Evolutionary conservation across 2,888 invertebrate genomes (phyloP).

Genomic region (Argyresthia albistria): DNA sequence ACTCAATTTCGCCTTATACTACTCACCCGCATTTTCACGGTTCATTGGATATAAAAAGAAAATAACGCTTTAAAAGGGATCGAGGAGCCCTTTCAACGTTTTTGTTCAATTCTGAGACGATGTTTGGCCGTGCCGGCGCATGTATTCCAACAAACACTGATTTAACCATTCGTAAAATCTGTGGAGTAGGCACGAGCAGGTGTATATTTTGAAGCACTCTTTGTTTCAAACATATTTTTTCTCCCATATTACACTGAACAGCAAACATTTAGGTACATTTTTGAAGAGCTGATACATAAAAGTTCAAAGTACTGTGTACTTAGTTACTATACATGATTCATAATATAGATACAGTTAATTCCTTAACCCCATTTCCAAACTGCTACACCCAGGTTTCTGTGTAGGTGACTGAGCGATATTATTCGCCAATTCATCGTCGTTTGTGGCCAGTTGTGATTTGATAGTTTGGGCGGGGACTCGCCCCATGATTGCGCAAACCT

Average conservation of each 20-base stretch:
- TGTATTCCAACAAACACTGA: constrained; percentile 39
- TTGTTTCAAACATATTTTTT: neutral
- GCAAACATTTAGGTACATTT: neutral
- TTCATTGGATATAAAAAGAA: constrained; percentile 54
- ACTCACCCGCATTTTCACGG: constrained; percentile 43
- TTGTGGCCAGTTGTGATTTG: constrained; percentile 22
- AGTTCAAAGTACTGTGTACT: no score
- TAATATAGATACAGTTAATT: no score
- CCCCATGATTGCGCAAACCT: neutral
- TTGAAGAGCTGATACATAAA: neutral
- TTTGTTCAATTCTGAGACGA: constrained; percentile 34
- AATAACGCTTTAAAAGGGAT: constrained; percentile 49
- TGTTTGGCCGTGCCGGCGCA: constrained; percentile 29
- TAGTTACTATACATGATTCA: no score
- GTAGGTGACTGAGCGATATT: constrained; percentile 19
- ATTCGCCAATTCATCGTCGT: constrained; percentile 18
- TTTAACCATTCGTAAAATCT: constrained; percentile 31
- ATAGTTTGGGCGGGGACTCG: constrained; percentile 17
- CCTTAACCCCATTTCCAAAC: no score
- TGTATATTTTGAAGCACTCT: neutral
- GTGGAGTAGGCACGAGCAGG: constrained; percentile 12
- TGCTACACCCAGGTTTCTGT: neutral
- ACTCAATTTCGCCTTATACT: constrained; percentile 2
- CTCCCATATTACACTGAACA: no score
- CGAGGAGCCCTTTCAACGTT: constrained; percentile 39